Base-by-base conservation (phyloP, 2,797 vertebrate species). In the Myotis planiceps region DNA sequence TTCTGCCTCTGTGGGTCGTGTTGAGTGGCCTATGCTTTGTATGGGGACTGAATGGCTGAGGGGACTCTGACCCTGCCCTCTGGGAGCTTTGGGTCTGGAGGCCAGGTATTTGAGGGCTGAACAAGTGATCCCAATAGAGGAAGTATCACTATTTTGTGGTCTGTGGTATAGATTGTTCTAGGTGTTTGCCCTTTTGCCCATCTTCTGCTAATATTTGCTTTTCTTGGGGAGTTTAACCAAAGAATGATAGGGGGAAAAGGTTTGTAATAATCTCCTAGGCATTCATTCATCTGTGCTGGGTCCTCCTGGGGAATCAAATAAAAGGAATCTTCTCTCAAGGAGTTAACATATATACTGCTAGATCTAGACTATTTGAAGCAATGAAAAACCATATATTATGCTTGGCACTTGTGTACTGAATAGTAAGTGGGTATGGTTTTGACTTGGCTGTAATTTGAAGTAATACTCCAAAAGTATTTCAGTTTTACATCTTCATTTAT, bases 401-500 rank as follows among this genome's bases (percentile, higher is more conserved):
- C 55, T 69, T 42, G 53, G n/a, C 34, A 72, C 32, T 3, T 12
- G 15, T 37, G 19, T 82, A 53, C 79, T 82, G 82, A 82, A 29
- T 55, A 86, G 45, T 68, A 79, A 49, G 58, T 72, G 65, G 29
- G 6, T 45, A 69, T 47, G 9, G 49, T 51, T 95, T 94, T 39
- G 23, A 82, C 58, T 69, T 51, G 37, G 55, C 69, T 86, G 0
- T 72, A 82, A 83, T 74, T 92, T 65, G 42, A 95, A 92, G 58
- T 58, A 83, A 78, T 53, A 45, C 37, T 69, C 81, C 63, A 42
- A 4, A 90, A 75, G 29, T 55, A 66, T 86, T 95, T 94, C 49
- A 75, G 0, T 65, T 88, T 53, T 82, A 63, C 34, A 29, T 88
- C 88, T 79, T 63, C 63, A 55, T 93, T 96, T 79, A 60, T 39